Base-by-base conservation (phyloP, 2,888 invertebrate genomes). In the Athalia circularis region DNA sequence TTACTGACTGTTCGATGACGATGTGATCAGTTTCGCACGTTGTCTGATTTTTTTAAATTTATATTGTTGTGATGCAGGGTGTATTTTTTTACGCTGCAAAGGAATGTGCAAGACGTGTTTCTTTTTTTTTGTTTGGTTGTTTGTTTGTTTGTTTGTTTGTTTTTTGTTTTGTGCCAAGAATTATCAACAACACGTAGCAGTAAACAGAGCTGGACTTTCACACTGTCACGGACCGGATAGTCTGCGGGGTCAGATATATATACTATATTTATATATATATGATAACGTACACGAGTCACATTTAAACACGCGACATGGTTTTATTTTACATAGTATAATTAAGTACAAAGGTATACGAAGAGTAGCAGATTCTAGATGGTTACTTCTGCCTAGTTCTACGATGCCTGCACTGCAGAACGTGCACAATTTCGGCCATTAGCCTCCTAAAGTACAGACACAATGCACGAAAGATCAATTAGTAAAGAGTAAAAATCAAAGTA, bases 121-220 rank as follows among this genome's bases (percentile, higher is more conserved):
- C 52, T 54, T 52, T 52, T 77, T 70, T 48, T 70, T 77, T 70
- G 72, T 77, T n/a, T n/a, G n/a, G n/a, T n/a, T n/a, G n/a, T n/a
- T n/a, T 70, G 59, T 50, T 13, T 70, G 62, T 68, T 29, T 29
- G 29, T 29, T 29, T 29, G 29, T 29, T 29, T 29, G 29, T 29
- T 29, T 29, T 29, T 29, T 29, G 29, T 29, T 29, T 29, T 29
- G 29, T 29, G 29, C 29, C 29, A 29, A 29, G 29, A 29, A 29
- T 29, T 29, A 29, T 29, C 29, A 29, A 2, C 29, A 29, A 29
- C 29, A 29, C 29, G 29, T 29, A 29, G 29, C 29, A 29, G 29
- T 29, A 29, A 29, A 29, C 29, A 29, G 29, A 29, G 29, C 29
- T 29, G 29, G 29, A 29, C 29, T 29, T 29, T 29, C 29, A 29